Base-by-base conservation (phyloP, 1,140 invertebrate genomes). In the Drosophila willistoni region DNA sequence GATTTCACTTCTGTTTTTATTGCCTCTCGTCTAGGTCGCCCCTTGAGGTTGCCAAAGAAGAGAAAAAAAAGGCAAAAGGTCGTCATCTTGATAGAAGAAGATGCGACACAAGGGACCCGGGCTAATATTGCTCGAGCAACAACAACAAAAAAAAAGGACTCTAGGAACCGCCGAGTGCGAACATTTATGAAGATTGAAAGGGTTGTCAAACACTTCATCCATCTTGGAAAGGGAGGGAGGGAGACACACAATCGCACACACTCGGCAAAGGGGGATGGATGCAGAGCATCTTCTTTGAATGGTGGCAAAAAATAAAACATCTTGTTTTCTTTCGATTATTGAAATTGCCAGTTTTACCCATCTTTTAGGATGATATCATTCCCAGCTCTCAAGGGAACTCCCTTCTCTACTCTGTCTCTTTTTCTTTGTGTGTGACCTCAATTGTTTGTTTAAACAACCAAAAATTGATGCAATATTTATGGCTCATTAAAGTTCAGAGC, bases 111-210 rank as follows among this genome's bases (percentile, higher is more conserved):
- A 84, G 84, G 84, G 84, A 87, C 34, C 39, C 70, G 64, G 47
- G 84, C 84, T 87, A 87, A 87, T 87, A 84, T 89, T 81, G 81
- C 77, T 36, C 54, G 17, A 22, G 19, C 9, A 51, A 47, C 5
- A 47, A 7, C 44, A 51, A 34, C 61, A 19, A 44, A 34, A 64
- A 19, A 44, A 29, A 60, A 41, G 59, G 71, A 66, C 39, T 39
- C 57, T 57, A 57, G 44, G 66, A 51, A 59, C 67, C 74, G 70
- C 44, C 84, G 84, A 90, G 77, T 90, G 87, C 74, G 72, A 86
- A 84, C 87, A 90, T 90, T 90, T 90, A 90, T 90, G 87, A 90
- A 90, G 87, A 90, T 90, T 90, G 87, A 90, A 90, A 90, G 87
- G 87, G 87, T 90, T 90, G 87, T 87, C 84, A 90, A 90, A 90